Base-by-base conservation (phyloP, 2,797 vertebrate genomes). In the Crenichthys baileyi region DNA sequence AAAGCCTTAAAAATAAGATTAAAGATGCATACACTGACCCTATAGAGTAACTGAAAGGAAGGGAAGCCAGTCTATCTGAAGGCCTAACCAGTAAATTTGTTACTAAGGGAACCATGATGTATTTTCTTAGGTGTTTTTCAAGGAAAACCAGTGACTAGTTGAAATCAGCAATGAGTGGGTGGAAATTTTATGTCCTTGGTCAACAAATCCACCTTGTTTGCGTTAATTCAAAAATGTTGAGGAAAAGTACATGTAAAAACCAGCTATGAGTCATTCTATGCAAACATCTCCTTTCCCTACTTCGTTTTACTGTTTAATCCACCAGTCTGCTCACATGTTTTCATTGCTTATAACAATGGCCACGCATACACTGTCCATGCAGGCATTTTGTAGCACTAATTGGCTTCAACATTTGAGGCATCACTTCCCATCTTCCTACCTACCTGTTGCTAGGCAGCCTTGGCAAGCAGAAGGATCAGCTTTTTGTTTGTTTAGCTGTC, bases 361-460 rank as follows among this genome's bases (percentile, higher is more conserved):
- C 75, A 80, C 84, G 83, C 71, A 72, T 68, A 53, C 60, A 65
- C 46, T 67, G 58, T 67, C 31, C 77, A 82, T 88, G 79, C 79
- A 79, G 85, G 86, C 88, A 88, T 90, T 88, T 89, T 79, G 77
- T 46, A 78, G 80, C 83, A 76, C 29, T 75, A 56, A 31, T 63
- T 87, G 80, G 74, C 86, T 82, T 79, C 31, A 76, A 81, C 87
- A 85, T 85, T 70, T 72, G 61, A 53, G 82, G 85, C 76, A 29
- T 79, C 68, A 9, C 80, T 76, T 83, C 88, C 88, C 80, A 76
- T 92, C 83, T 53, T 79, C 65, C 86, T 84, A 67, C 70, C 91
- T 90, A 96, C 92, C 84, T 93, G 95, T 95, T 95, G 95, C 94
- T 94, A 95, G 92, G 95, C 93, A 95, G 95, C 94, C 76, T 90